A percentile compares a stretch with the other conserved stretches of the same genome.
phyloP scores from a whole-genome alignment of 2,888 invertebrate species.

The Drosophila kambysellisi region DNA sequence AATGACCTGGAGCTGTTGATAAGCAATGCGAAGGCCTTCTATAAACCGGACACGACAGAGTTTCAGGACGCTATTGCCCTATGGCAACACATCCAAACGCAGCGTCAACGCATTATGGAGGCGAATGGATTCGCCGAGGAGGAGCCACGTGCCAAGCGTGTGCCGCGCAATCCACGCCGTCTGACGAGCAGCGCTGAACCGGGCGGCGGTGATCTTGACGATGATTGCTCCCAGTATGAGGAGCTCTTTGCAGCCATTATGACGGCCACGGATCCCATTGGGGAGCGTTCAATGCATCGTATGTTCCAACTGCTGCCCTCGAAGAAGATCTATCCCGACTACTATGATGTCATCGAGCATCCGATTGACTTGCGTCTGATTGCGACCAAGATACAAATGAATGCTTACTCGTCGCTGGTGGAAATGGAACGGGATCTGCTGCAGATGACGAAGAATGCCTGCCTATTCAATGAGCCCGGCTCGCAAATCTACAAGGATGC shows the following conservation, averaged over 20 bases:
- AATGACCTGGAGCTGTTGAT: constrained; percentile 96
- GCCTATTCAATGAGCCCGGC: constrained; percentile 97
- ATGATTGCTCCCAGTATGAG: constrained; percentile 91
- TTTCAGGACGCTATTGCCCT: constrained; percentile 95
- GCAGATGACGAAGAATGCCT: constrained; percentile 97
- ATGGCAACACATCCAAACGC: constrained; percentile 91
- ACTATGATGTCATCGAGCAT: constrained; percentile 96
- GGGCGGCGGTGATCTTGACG: constrained; percentile 90
- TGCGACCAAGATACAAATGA: constrained; percentile 94
- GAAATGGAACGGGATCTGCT: constrained; percentile 96
- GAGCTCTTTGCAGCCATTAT: constrained; percentile 95
- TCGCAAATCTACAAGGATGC: constrained; percentile 98
- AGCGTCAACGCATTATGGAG: constrained; percentile 83
- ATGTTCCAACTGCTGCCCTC: constrained; percentile 97
- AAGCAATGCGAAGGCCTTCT: constrained; percentile 97
- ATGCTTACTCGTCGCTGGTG: constrained; percentile 90
- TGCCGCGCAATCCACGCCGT: constrained; percentile 82
- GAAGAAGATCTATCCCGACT: constrained; percentile 96
- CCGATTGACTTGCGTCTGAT: constrained; percentile 98
- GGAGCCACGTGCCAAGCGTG: constrained; percentile 79
- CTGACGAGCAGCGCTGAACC: constrained; percentile 87
- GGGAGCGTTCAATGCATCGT: constrained; percentile 92
- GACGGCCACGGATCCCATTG: constrained; percentile 91
- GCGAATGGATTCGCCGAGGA: constrained; percentile 82
- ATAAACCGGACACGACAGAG: constrained; percentile 93